Evolutionary conservation across 2,797 vertebrate genomes (phyloP).

Genomic region (Gymnopithys bicolor): DNA sequence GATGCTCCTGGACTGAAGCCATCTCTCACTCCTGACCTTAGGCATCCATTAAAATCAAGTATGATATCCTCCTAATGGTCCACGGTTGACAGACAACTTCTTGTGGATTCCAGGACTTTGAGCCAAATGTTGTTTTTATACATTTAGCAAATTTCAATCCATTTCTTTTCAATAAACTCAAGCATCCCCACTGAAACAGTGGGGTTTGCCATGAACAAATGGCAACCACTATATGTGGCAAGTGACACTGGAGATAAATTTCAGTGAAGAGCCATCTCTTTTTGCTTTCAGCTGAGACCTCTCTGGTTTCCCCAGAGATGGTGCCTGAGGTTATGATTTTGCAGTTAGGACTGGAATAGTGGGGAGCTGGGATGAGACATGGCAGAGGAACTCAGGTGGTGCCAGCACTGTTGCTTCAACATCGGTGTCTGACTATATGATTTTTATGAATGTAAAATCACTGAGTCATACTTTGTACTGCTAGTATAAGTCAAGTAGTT

Average conservation of each 20-base stretch:
- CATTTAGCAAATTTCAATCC: not conserved
- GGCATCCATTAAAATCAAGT: not conserved
- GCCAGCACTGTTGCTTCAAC: not conserved
- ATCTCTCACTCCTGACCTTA: not conserved
- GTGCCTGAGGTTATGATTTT: not conserved
- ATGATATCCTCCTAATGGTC: not conserved
- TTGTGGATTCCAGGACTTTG: not conserved
- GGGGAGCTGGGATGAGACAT: not conserved
- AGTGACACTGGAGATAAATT: not conserved
- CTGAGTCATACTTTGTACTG: rapidly evolving
- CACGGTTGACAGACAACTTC: not conserved
- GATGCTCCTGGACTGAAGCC: not conserved
- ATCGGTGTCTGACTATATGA: not conserved
- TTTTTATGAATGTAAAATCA: not conserved
- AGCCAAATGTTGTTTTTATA: not conserved
- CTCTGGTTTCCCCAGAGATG: not conserved
- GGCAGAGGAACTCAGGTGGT: not conserved
- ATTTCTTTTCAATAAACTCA: not conserved
- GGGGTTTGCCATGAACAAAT: not conserved
- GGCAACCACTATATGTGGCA: not conserved
- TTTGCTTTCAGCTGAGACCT: not conserved
- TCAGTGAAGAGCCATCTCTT: not conserved
- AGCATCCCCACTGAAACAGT: not conserved
- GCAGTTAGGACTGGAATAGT: not conserved
- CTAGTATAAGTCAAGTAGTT: not conserved